Percentiles rank a stretch among this genome's conserved stretches.
Evolutionary conservation across 23 tunicate species (phyloP).

Genomic region (Trididemnum miniatum): DNA sequence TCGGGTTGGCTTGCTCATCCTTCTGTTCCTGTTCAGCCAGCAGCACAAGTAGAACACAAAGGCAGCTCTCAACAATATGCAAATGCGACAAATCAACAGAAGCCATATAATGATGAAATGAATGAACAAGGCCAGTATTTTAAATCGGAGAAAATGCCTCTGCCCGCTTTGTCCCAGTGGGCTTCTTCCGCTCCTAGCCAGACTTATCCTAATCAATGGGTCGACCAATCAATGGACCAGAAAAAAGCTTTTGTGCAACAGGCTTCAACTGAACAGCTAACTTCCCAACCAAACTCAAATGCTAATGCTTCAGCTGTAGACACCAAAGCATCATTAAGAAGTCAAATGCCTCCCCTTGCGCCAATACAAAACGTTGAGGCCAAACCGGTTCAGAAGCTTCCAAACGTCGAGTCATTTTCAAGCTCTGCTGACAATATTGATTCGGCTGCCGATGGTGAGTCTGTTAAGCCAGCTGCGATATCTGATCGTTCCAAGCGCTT

Average conservation of each 20-base stretch:
- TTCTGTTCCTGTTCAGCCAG: not conserved
- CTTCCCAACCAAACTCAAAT: not conserved
- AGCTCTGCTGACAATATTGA: not conserved
- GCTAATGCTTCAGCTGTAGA: not conserved
- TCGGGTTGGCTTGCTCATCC: conserved; percentile 57
- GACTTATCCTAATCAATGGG: not conserved
- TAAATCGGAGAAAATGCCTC: not conserved
- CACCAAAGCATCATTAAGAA: conserved; percentile 1
- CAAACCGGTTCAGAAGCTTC: not conserved
- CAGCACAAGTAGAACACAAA: not conserved
- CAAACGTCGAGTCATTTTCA: conserved; percentile 12
- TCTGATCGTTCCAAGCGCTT: conserved; percentile 49
- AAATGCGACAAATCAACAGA: not conserved
- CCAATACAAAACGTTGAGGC: conserved; percentile 2
- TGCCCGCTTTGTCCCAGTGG: conserved; percentile 9
- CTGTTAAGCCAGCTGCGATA: not conserved
- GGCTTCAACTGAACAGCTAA: not conserved
- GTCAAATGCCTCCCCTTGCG: conserved; percentile 57
- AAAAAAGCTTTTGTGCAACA: not conserved
- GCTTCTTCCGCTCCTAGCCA: not conserved
- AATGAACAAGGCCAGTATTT: not conserved
- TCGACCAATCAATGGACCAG: not conserved
- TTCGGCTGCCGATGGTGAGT: not conserved
- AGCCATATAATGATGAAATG: not conserved
- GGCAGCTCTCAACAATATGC: not conserved